These are phyloP conservation scores for Saturnia japonica DNA, from an alignment of 2,888 invertebrate genomes.

Conservation along the genomic window DNA sequence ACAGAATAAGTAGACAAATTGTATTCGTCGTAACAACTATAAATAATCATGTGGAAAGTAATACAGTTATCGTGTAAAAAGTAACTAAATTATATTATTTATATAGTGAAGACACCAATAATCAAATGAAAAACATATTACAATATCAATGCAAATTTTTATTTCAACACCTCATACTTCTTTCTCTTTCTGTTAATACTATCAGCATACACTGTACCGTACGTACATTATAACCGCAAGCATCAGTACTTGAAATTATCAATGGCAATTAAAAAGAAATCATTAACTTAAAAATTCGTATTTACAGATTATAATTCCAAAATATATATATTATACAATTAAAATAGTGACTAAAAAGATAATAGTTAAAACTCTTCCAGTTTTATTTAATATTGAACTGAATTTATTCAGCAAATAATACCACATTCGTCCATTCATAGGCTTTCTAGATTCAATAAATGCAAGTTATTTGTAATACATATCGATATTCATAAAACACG, in stretches of 20 bases:
- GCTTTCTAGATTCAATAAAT: conserved; percentile 55
- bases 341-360: conserved; percentile 78
- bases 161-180: conserved; percentile 71
- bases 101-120: conserved; percentile 38
- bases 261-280: conserved; percentile 65
- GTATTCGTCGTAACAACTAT: conserved; percentile 3
- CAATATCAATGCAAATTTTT: conserved; percentile 74
- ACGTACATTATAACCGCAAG: conserved; percentile 56
- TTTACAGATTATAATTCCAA: conserved; percentile 78
- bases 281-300: conserved; percentile 76
- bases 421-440: conserved; percentile 9
- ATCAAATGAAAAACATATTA: conserved; percentile 61
- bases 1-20: conserved; percentile 65
- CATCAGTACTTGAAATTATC: conserved; percentile 61
- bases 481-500: conserved; percentile 37
- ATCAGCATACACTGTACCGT: conserved; percentile 63
- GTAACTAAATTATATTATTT: conserved; percentile 71
- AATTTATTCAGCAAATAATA: conserved; percentile 31
- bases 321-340: conserved; percentile 80
- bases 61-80: conserved; percentile 48
- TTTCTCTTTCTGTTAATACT: conserved; percentile 70
- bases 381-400: conserved; percentile 57
- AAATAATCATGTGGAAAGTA: background rate
- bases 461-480: conserved; percentile 45
- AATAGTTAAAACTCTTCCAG: conserved; percentile 55